Conservation (phyloP, 2,797 vertebrate genomes). For the Lutjanus argentimaculatus region DNA sequence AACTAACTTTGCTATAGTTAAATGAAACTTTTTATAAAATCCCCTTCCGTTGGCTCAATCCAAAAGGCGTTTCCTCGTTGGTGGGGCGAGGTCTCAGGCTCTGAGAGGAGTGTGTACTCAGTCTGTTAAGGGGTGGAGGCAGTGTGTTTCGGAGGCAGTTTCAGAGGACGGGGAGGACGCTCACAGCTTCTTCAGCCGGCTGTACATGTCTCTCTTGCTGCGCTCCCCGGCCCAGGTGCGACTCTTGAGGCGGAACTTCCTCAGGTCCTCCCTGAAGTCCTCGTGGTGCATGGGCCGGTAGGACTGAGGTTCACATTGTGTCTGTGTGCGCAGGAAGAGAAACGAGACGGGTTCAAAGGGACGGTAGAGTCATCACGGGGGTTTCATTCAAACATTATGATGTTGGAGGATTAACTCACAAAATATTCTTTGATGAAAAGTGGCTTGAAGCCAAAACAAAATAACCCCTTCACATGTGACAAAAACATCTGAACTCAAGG, state of each 20-base stretch:
- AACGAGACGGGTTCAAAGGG: background rate
- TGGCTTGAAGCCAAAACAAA: background rate
- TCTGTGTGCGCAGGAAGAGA: constrained; percentile 69
- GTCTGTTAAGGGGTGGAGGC: background rate
- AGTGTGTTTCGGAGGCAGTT: constrained; percentile 29
- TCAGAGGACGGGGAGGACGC: background rate
- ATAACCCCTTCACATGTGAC: background rate
- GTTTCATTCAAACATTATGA: background rate
- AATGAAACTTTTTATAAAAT: constrained; percentile 20
- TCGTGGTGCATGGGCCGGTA: constrained; percentile 95
- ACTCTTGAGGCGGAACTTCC: constrained; percentile 91
- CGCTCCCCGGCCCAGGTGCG: constrained; percentile 94
- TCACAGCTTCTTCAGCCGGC: constrained; percentile 93
- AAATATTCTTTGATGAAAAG: background rate
- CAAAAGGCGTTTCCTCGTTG: constrained; percentile 10
- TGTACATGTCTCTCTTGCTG: constrained; percentile 93
- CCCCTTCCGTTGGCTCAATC: constrained; percentile 5
- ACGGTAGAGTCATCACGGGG: background rate
- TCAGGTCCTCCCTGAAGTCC: constrained; percentile 93
- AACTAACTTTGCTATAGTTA: constrained; percentile 41
- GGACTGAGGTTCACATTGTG: constrained; percentile 90
- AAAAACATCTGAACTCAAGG: background rate
- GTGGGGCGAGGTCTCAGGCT: constrained; percentile 21
- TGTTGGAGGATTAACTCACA: background rate
- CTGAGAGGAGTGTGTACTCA: constrained; percentile 2